Base-by-base conservation (phyloP, 2,797 vertebrate species). In the Octomys mimax region DNA sequence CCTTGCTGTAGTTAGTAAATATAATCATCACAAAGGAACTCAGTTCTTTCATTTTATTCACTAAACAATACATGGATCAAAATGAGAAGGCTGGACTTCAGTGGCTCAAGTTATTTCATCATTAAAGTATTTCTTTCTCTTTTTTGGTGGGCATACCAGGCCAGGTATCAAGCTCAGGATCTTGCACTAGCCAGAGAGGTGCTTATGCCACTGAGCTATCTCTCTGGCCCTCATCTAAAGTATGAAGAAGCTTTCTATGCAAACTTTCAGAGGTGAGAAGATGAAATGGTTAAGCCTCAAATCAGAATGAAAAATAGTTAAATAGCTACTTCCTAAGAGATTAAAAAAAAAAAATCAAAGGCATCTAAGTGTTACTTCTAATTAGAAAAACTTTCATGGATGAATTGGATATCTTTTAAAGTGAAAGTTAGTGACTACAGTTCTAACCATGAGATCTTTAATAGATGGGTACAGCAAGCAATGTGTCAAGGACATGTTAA, bases 401-500 rank as follows among this genome's bases (percentile, higher is more conserved):
- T 86, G 61, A 93, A 90, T 42, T 77, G 24, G n/a, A 31, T 0
- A 59, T 77, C 59, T 68, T 94, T 96, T 68, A 85, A 94, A 87
- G 46, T 57, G n/a, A 92, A 57, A 64, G 66, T 91, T 94, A 16
- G n/a, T 46, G 6, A 73, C 22, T 61, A 6, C 52, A 62, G 33
- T 77, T 96, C 62, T 91, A 90, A 89, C 33, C 33, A 10, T 62
- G 39, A 36, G 24, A 39, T 82, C 54, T 75, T 59, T 95, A 95
- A 92, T 68, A 94, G 64, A 84, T 77, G 28, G n/a, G 62, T 94
- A 68, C 7, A 61, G 13, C 5, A 75, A 93, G 49, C 3, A 39
- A 81, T 87, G 39, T 95, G 80, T 91, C 57, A 95, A 95, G 87
- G 70, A 89, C 71, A 49, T 85, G 46, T 83, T 62, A 92, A 97